Evolutionary conservation across 2,888 invertebrate genomes (phyloP), one percentile per base, ranked within the genome.

Genomic region (Punctoribates punctum): DNA sequence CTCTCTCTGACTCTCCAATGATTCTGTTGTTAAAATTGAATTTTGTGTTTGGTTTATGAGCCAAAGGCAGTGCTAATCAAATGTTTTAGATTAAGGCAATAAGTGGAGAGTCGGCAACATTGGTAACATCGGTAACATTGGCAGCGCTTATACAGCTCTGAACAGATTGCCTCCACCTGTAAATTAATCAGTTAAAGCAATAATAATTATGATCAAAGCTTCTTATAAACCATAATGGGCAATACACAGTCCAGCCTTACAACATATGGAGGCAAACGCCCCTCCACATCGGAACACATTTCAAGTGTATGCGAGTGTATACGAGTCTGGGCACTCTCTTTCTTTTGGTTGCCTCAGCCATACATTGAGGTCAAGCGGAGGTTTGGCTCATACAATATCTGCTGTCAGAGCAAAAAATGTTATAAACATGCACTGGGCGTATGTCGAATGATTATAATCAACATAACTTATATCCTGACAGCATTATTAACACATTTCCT

Each of bases 331-430:
- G 13, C 48, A 46, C 48, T 73, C 42, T 48, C 23, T 73, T 17
- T 73, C 48, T 5, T 42, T 38, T 72, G 34, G 13, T 23, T 73
- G 27, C 23, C 73, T 29, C 5, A 54, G 29, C 34, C 20, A 34
- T 73, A 57, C 73, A 73, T 57, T 73, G 54, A 73, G 73, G 70
- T 70, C 70, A 70, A 46, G 70, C 70, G 46, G 70, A 70, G 70
- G 70, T 46, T 70, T 42, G 70, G 70, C 70, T 70, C 70, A 67
- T 70, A 70, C 42, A 70, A 42, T 70, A 46, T 70, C 11, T 38
- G 42, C 46, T 70, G 70, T 70, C 65, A 65, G 65, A 65, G 25
- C 48, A n/a, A 29, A 70, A 46, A 70, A 70, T 70, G 70, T 70
- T 67, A 70, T 70, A 46, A 42, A 46, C 70, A 42, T 46, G 70